Conservation (phyloP, 2,797 vertebrate genomes). For the Malacoctenus gilli region DNA sequence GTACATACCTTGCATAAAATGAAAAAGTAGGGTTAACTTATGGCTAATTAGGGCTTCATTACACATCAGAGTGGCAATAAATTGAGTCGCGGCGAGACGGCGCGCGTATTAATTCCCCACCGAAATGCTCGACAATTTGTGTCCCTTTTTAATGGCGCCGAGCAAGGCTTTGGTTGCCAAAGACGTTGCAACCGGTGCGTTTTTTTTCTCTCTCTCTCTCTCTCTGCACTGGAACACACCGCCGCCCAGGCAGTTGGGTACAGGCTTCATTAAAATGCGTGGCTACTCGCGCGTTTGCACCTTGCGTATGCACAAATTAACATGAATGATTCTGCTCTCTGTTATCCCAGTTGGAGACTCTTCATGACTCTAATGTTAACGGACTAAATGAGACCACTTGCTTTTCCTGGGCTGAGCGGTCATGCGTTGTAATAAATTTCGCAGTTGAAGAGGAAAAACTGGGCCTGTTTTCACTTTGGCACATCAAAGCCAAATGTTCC, state of each 20-base stretch:
- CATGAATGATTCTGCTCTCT: constrained; percentile 65
- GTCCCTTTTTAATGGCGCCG: constrained; percentile 51
- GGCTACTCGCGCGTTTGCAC: constrained; percentile 58
- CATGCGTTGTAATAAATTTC: constrained; percentile 30
- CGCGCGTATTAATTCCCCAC: constrained; percentile 49
- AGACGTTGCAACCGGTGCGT: constrained; percentile 50
- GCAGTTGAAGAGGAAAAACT: constrained; percentile 7
- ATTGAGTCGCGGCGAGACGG: constrained; percentile 46
- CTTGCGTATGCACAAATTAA: constrained; percentile 71
- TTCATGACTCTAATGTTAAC: constrained; percentile 67
- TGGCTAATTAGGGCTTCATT: constrained; percentile 57
- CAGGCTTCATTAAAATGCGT: constrained; percentile 72
- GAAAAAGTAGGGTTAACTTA: constrained; percentile 25
- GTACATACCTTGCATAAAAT: constrained; percentile 8
- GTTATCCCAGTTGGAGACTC: constrained; percentile 70
- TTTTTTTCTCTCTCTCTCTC: too few relatives aligned
- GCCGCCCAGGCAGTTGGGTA: constrained; percentile 55
- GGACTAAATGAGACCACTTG: constrained; percentile 52
- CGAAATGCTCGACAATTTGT: constrained; percentile 48
- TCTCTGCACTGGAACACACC: constrained; percentile 66
- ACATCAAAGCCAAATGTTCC: not conserved
- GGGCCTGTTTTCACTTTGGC: constrained; percentile 11
- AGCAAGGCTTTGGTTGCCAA: constrained; percentile 53
- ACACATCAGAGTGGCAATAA: constrained; percentile 47
- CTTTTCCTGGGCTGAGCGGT: constrained; percentile 39